Percentiles rank a stretch among this genome's conserved stretches.
These are phyloP conservation scores for Corythaeola cristata DNA, from an alignment of 2,113 vertebrate genomes.

Conservation along the genomic window DNA sequence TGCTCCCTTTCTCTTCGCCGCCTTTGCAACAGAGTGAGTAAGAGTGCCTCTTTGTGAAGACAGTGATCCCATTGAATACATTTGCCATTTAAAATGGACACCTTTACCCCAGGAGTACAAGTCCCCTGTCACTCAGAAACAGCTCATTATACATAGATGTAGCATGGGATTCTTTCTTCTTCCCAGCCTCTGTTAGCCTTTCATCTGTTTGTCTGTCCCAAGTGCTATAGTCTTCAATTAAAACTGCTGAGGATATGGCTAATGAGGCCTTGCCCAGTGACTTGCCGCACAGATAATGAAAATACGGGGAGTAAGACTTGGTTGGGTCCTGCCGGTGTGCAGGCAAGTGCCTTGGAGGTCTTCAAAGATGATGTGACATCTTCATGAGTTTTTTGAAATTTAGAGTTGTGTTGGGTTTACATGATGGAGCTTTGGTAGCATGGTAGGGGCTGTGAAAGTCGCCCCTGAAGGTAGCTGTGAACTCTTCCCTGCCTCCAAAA, in stretches of 20 bases:
- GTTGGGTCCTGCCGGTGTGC: fast-evolving
- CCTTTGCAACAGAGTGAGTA: constrained; percentile 15
- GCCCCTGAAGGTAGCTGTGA: no score
- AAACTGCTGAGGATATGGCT: background rate
- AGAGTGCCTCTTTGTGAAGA: constrained; percentile 46
- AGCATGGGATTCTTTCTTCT: background rate
- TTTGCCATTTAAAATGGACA: constrained; percentile 43
- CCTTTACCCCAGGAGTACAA: constrained; percentile 36
- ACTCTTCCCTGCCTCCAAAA: no score
- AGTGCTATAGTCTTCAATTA: background rate
- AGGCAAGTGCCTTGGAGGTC: background rate
- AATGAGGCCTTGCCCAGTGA: background rate
- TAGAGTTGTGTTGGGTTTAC: no score
- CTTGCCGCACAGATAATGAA: background rate
- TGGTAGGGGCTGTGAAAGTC: no score
- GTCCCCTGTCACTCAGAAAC: constrained; percentile 36
- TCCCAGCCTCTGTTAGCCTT: background rate
- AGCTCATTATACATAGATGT: background rate
- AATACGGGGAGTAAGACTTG: background rate
- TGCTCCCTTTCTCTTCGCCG: constrained; percentile 46
- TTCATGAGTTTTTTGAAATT: background rate
- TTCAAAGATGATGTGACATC: background rate
- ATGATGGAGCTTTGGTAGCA: no score
- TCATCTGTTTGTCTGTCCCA: constrained; percentile 1
- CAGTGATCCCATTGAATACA: constrained; percentile 9